Percentiles rank a stretch among this genome's conserved stretches.
These are phyloP conservation scores for Rhogogaster chlorosoma DNA, from an alignment of 2,888 invertebrate species.

Conservation along the genomic window DNA sequence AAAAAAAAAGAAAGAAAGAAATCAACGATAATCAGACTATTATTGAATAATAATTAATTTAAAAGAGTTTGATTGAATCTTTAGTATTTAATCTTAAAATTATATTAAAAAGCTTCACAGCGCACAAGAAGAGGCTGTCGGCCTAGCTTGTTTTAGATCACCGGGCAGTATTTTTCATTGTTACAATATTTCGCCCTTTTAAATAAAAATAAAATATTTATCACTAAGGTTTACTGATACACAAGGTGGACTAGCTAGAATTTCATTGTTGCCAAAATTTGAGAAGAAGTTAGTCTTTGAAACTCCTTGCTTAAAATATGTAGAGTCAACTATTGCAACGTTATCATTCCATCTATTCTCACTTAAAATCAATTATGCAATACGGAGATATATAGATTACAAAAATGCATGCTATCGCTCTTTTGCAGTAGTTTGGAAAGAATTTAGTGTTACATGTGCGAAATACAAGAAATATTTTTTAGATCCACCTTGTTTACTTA, in stretches of 20 bases:
- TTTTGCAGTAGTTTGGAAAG: neutral
- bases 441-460: neutral
- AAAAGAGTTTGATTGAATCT: neutral
- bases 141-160: conserved; percentile 45
- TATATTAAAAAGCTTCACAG: conserved; percentile 37
- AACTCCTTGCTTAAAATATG: neutral
- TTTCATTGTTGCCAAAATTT: neutral
- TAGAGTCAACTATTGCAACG: neutral
- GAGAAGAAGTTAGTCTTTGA: neutral
- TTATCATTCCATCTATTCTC: neutral
- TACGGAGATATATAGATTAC: neutral
- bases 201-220: conserved; percentile 1
- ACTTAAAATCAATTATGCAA: neutral
- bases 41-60: conserved; percentile 17
- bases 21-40: conserved; percentile 36
- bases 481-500: conserved; percentile 23
- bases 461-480: neutral
- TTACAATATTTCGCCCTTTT: conserved; percentile 24
- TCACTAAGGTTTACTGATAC: conserved; percentile 17
- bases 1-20: neutral
- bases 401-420: neutral
- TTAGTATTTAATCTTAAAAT: conserved; percentile 17
- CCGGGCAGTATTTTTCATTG: conserved; percentile 34
- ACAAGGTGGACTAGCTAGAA: conserved; percentile 24
- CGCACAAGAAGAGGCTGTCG: conserved; percentile 24